Evolutionary conservation across 2,888 invertebrate genomes (phyloP), one percentile per base, ranked within the genome.

Genomic region (Caenorhabditis sinica): DNA sequence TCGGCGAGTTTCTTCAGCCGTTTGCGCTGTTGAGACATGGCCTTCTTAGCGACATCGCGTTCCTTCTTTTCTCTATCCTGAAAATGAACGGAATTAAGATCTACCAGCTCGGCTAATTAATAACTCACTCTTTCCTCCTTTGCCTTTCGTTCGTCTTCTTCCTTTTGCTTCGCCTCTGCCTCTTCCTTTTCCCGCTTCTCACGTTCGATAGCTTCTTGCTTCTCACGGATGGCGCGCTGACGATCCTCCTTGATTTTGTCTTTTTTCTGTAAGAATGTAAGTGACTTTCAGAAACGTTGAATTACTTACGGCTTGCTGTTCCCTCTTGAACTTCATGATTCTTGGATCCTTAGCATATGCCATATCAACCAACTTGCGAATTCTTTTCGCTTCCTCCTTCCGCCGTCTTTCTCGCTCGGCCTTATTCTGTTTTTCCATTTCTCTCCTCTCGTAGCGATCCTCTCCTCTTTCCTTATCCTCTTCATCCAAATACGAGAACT

Each of bases 351-450:
- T 95, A 88, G 95, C 95, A 93, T 98, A 98, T 0, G 98, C 97
- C 93, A 96, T 95, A 93, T 99, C 98, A 60, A 99, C 97, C 74
- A 99, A 94, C 61, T 95, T 95, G 17, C 98, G 95, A 89, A 99
- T 96, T 89, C 99, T 94, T 0, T 96, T 95, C 96, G 96, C 97
- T 94, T 99, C 99, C 93, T 98, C 98, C 93, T 98, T 98, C 94
- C 98, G 97, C 92, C 96, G 95, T 93, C 97, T 96, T 45, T 96
- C 96, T 63, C 99, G 94, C 9, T 96, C 96, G 1, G 95, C 95
- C 94, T 97, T 97, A 93, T 99, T 99, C 93, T 97, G 96, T 93
- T 97, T 98, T 93, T 99, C 99, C 93, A 99, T 98, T 96, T 97
- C 98, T 86, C 97, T 95, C 61, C 99, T 94, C 94, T 98, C 98